phyloP scores from a whole-genome alignment of 2,888 invertebrate genomes.

The Aricia artaxerxes region DNA sequence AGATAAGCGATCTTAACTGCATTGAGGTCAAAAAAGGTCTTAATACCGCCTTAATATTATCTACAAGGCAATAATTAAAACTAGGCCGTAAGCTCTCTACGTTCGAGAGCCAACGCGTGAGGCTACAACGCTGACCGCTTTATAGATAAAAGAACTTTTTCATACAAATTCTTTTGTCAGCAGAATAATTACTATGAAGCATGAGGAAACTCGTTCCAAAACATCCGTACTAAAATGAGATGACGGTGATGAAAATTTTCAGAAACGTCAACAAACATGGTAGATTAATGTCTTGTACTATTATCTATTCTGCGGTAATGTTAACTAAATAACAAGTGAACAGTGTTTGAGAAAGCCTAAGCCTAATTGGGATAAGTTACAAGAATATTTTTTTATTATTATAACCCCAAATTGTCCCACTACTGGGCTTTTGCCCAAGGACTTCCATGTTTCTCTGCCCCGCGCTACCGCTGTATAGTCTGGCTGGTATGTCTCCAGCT shows the following conservation, averaged over 20 bases:
- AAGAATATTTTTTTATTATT: too few species aligned
- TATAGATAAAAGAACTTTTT: conserved; percentile 40
- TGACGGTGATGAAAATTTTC: not conserved
- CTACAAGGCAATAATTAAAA: conserved; percentile 27
- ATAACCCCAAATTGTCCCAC: too few species aligned
- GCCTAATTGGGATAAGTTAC: too few species aligned
- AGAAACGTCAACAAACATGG: not conserved
- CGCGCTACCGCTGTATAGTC: too few species aligned
- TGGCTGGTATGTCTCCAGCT: too few species aligned
- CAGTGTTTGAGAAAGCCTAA: not conserved
- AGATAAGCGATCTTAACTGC: conserved; percentile 14
- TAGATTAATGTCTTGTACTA: too few species aligned
- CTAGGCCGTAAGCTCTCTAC: conserved; percentile 16
- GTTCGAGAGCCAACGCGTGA: conserved; percentile 22
- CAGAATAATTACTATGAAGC: conserved; percentile 51
- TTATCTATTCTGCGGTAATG: too few species aligned
- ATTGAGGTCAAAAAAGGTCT: conserved; percentile 15
- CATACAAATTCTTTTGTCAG: conserved; percentile 59
- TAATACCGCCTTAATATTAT: not conserved
- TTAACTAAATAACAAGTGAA: not conserved
- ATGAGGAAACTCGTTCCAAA: conserved; percentile 50
- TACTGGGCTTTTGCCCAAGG: too few species aligned
- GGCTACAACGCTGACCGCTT: conserved; percentile 39
- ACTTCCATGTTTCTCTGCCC: too few species aligned
- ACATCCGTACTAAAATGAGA: conserved; percentile 43